A percentile compares a stretch with the other conserved stretches of the same genome.
Evolutionary conservation across 2,888 invertebrate genomes (phyloP).

Genomic region (Pegoplata infirma): DNA sequence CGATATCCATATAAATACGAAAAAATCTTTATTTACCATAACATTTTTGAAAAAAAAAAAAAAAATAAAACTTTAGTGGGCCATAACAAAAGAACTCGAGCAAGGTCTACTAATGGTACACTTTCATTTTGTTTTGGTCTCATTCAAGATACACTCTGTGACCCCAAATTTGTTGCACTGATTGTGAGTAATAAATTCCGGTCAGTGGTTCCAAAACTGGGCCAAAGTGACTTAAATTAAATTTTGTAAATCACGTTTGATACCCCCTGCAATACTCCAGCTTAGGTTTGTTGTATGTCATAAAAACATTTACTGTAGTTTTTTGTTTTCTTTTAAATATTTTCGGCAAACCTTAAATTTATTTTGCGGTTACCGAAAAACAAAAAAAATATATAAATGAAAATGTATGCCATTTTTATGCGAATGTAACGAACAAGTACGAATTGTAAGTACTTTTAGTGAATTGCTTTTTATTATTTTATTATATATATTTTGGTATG

Average conservation of each 20-base stretch:
- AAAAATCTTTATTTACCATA: too few relatives aligned
- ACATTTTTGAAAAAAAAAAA: too few relatives aligned
- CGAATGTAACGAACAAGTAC: conserved; percentile 14
- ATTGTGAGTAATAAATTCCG: too few relatives aligned
- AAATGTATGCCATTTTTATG: conserved; percentile 27
- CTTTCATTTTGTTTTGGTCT: too few relatives aligned
- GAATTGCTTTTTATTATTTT: conserved; percentile 4
- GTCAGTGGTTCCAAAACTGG: too few relatives aligned
- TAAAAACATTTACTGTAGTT: conserved; percentile 25
- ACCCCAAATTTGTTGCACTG: too few relatives aligned
- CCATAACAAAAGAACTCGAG: too few relatives aligned
- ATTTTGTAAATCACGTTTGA: background rate
- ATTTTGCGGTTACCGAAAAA: conserved; percentile 41
- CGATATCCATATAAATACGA: too few relatives aligned
- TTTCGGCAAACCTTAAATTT: conserved; percentile 47
- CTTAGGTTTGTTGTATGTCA: conserved; percentile 1
- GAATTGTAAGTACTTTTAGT: conserved; percentile 27
- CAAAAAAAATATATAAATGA: conserved; percentile 20
- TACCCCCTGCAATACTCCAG: background rate
- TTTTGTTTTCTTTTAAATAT: conserved; percentile 5
- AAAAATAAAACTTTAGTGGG: too few relatives aligned
- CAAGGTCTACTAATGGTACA: too few relatives aligned
- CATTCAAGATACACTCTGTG: too few relatives aligned
- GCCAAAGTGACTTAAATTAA: too few relatives aligned
- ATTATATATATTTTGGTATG: background rate